Evolutionary conservation across 2,888 invertebrate genomes (phyloP).

Genomic region (Leptarthrus brevirostris): DNA sequence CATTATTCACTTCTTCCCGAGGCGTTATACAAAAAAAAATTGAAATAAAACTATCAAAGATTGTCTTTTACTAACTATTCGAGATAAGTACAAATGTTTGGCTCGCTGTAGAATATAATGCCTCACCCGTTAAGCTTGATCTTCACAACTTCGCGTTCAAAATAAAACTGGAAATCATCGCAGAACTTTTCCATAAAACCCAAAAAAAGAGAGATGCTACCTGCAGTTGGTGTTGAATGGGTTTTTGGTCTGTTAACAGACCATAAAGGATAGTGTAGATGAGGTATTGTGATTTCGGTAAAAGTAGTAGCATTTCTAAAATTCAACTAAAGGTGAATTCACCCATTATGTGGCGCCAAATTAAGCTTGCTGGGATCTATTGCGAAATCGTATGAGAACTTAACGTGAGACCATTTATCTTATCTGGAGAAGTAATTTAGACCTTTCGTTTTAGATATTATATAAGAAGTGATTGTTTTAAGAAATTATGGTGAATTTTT

Average conservation of each 20-base stretch:
- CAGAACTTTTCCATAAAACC: not conserved
- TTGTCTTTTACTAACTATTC: too few species aligned
- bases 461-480: too few species aligned
- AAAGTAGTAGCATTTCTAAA: not conserved
- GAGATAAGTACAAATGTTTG: not conserved
- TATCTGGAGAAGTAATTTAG: too few species aligned
- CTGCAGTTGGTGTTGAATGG: not conserved
- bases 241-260: slow-evolving; percentile 26
- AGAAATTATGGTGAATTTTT: too few species aligned
- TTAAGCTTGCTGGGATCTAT: not conserved
- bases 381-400: not conserved
- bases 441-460: too few species aligned
- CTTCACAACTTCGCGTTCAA: not conserved
- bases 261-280: not conserved
- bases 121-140: not conserved
- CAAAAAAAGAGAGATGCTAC: not conserved
- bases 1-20: too few species aligned
- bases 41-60: too few species aligned
- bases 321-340: not conserved
- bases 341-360: not conserved
- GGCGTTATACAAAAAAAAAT: too few species aligned
- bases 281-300: not conserved
- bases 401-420: not conserved
- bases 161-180: not conserved
- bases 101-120: not conserved